Evolutionary conservation across 2,797 vertebrate species (phyloP), one percentile per base, ranked within the genome.

Genomic region (Chiroxiphia lanceolata): DNA sequence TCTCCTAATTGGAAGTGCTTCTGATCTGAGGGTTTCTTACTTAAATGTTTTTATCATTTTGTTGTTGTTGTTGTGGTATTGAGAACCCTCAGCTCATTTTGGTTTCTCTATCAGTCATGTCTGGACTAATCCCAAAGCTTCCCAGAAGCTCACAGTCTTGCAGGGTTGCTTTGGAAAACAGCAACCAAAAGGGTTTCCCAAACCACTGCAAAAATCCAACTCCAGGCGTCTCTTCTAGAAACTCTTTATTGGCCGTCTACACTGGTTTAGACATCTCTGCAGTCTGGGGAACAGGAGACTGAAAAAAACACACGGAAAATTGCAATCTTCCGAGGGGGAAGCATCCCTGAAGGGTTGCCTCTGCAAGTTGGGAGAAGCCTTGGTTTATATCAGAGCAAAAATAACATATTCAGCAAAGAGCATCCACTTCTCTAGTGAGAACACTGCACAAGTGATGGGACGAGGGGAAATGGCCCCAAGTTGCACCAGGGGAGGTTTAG

Each of bases 401-500:
- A 18, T 21, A 88, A 34, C 13, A 18, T 6, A 40, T 22, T 53
- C 11, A 79, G 40, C 29, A 23, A 75, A 83, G 9, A 71, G 1
- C 15, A 60, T 5, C 5, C 15, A 3, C 27, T 80, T 77, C 29
- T 50, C 20, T 4, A n/a, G 15, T 3, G 7, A 63, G 50, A 70
- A 48, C 22, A 14, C 1, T 42, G 40, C 42, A 14, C 25, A 40
- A 42, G 67, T 10, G 15, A 34, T 2, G 12, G 33, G 19, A 19
- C 0, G 1, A 40, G 50, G 56, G 20, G 23, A 26, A 83, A 31
- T 5, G 59, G 38, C 31, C 15, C 59, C 0, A 0, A 27, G 15
- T 12, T 34, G 25, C 15, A 65, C 29, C 29, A 40, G 10, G 12
- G 6, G 29, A 65, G 10, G 45, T 27, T 72, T 47, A 59, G 38